Conservation (phyloP, 2,797 vertebrate species). For the Chelmon rostratus region DNA sequence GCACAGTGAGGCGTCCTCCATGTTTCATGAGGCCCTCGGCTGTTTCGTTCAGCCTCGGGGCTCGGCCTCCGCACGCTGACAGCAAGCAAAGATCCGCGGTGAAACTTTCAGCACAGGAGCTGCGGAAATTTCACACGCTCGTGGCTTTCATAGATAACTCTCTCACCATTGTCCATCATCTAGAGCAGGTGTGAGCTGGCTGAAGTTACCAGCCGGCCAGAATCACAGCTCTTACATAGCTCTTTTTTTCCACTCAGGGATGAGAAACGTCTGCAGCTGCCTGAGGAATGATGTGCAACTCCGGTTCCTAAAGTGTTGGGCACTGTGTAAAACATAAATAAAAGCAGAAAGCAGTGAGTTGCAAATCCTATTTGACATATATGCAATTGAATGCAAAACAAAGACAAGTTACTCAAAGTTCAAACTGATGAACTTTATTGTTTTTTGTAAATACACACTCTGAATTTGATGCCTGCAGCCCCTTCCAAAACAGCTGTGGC, state of each 20-base stretch:
- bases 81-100: constrained; percentile 40
- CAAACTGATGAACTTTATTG: too few relatives aligned
- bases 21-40: constrained; percentile 71
- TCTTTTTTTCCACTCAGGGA: not conserved
- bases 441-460: too few relatives aligned
- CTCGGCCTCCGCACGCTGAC: constrained; percentile 60
- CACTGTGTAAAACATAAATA: too few relatives aligned
- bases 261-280: constrained; percentile 16
- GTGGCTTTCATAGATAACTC: constrained; percentile 37
- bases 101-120: constrained; percentile 61
- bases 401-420: too few relatives aligned
- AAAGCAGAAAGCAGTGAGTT: too few relatives aligned
- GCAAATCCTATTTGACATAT: too few relatives aligned
- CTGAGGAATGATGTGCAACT: not conserved
- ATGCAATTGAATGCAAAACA: too few relatives aligned
- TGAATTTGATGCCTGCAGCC: too few relatives aligned
- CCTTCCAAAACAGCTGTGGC: too few relatives aligned
- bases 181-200: constrained; percentile 44
- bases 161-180: constrained; percentile 51
- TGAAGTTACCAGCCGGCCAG: constrained; percentile 23
- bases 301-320: too few relatives aligned
- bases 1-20: constrained; percentile 55
- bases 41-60: constrained; percentile 62
- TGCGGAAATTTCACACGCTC: constrained; percentile 37
- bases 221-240: constrained; percentile 34